Evolutionary conservation across 1,140 invertebrate genomes (phyloP).

Genomic region (Cryptotermes secundus): DNA sequence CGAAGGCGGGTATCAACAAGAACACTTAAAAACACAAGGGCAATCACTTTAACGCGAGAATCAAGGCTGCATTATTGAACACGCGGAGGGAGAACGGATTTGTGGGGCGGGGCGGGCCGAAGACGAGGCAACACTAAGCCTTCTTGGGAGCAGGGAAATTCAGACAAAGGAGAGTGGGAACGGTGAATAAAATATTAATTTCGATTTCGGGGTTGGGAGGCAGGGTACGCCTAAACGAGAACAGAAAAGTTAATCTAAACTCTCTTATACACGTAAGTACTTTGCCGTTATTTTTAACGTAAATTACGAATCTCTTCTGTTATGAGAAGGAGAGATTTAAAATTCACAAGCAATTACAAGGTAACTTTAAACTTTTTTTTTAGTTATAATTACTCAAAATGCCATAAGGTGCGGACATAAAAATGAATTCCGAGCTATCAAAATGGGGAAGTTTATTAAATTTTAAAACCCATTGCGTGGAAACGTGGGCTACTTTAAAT

Average conservation of each 20-base stretch:
- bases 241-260: constrained; percentile 28
- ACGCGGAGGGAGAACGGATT: not conserved
- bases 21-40: constrained; percentile 27
- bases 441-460: not conserved
- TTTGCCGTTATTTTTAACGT: not conserved
- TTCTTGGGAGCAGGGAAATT: not conserved
- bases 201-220: not conserved
- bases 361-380: not conserved
- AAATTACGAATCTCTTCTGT: not conserved
- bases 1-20: constrained; percentile 18
- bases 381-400: not conserved
- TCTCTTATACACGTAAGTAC: constrained; percentile 1
- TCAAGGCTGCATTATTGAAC: constrained; percentile 25
- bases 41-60: constrained; percentile 29
- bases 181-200: constrained; percentile 17
- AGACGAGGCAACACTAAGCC: not conserved
- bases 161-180: not conserved
- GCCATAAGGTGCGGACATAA: not conserved
- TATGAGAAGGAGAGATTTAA: not conserved
- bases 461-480: not conserved
- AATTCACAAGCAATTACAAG: constrained; percentile 7
- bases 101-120: not conserved
- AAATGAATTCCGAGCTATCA: not conserved
- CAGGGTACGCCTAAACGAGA: not conserved
- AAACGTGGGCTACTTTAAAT: too few relatives aligned